These are phyloP conservation scores for Zeugodacus cucurbitae DNA, from an alignment of 1,140 invertebrate species.

Conservation along the genomic window DNA sequence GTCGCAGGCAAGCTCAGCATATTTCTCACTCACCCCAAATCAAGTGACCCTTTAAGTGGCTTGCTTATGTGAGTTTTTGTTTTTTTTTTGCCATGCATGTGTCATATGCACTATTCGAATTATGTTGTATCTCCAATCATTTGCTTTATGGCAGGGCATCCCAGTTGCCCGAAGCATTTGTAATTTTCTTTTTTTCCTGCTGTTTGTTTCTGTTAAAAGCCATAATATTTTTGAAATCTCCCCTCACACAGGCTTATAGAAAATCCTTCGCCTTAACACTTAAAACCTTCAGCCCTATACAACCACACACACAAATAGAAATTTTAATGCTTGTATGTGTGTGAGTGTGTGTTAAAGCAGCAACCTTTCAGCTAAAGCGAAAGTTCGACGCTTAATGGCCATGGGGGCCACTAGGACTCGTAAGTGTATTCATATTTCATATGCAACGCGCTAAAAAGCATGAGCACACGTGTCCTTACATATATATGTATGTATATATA, in stretches of 20 bases:
- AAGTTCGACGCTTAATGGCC: slow-evolving; percentile 53
- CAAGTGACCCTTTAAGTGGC: no score
- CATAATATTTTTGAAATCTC: background rate
- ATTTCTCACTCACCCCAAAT: no score
- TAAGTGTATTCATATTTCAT: slow-evolving; percentile 66
- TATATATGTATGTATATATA: background rate
- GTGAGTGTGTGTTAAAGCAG: background rate
- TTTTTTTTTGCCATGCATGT: no score
- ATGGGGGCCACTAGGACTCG: slow-evolving; percentile 52
- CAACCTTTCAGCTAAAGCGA: background rate
- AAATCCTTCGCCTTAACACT: slow-evolving; percentile 6
- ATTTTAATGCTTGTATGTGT: background rate
- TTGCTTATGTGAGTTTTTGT: no score
- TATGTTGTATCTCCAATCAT: background rate
- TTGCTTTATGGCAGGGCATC: background rate
- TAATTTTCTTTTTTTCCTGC: background rate
- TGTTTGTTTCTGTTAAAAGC: background rate
- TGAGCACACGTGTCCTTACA: background rate
- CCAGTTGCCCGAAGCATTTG: background rate
- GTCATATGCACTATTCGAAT: background rate
- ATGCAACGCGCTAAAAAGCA: slow-evolving; percentile 39
- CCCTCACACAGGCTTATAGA: background rate
- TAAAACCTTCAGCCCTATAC: background rate
- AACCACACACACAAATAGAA: background rate
- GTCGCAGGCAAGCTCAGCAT: no score